A percentile compares a stretch with the other conserved stretches of the same genome.
Conservation (phyloP, 2,888 invertebrate genomes). For the Vannuccia rotundouncinata region DNA sequence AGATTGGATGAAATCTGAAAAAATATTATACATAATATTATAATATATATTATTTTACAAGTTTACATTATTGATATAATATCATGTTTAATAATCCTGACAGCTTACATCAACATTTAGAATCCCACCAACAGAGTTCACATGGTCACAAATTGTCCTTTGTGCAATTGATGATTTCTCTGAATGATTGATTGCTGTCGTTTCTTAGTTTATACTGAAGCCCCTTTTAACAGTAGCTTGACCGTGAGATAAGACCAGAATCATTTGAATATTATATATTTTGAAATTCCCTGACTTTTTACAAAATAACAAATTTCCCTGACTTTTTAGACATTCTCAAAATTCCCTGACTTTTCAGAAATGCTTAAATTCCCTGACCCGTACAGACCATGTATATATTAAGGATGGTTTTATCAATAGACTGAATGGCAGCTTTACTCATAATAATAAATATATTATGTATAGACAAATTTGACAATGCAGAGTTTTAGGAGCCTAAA, state of each 20-base stretch:
- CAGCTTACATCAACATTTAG: constrained; percentile 26
- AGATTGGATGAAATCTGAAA: constrained; percentile 26
- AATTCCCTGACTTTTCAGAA: not conserved
- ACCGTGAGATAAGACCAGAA: constrained; percentile 12
- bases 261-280: constrained; percentile 5
- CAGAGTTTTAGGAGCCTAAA: no score
- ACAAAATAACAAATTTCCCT: not conserved
- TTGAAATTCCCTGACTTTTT: not conserved
- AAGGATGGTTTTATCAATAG: no score
- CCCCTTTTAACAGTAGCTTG: constrained; percentile 5
- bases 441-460: no score
- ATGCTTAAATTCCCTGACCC: not conserved
- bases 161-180: constrained; percentile 15
- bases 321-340: not conserved
- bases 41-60: constrained; percentile 13
- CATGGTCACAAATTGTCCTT: constrained; percentile 23
- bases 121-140: constrained; percentile 18
- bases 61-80: constrained; percentile 24
- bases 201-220: constrained; percentile 21
- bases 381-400: not conserved
- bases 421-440: no score
- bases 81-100: constrained; percentile 18
- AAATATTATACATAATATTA: constrained; percentile 14
- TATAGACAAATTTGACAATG: no score
- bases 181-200: constrained; percentile 5